phyloP scores from a whole-genome alignment of 2,113 vertebrate species.

The Onychostoma macrolepis region DNA sequence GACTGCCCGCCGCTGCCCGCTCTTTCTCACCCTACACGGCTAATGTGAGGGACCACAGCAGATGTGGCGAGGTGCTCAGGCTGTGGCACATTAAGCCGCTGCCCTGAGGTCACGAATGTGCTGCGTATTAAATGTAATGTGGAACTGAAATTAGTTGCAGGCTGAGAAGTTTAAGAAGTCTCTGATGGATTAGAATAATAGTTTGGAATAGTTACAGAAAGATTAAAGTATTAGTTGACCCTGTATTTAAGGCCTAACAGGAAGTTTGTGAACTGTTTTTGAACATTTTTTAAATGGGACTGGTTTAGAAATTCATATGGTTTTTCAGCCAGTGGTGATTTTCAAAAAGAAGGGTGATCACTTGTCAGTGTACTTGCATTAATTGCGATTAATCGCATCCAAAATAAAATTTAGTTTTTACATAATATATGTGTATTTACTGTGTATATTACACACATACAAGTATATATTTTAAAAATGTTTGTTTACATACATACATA shows the following conservation, averaged over 20 bases:
- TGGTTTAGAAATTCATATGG: background rate
- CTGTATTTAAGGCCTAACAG: conserved; percentile 33
- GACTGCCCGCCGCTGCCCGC: conserved; percentile 59
- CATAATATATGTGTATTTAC: no score
- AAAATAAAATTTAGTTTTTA: no score
- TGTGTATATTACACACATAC: no score
- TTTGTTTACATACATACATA: no score
- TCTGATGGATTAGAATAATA: conserved; percentile 71
- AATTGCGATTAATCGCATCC: no score
- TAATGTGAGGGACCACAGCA: conserved; percentile 71
- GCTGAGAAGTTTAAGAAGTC: conserved; percentile 61
- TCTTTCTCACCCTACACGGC: conserved; percentile 63
- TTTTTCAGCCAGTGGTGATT: background rate
- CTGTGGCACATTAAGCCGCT: conserved; percentile 62
- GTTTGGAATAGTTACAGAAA: conserved; percentile 58
- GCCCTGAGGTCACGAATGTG: conserved; percentile 63
- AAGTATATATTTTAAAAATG: no score
- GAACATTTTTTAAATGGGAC: background rate
- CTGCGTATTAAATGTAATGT: conserved; percentile 71
- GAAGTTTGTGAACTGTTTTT: background rate
- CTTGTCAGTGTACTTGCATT: no score
- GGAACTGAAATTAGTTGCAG: conserved; percentile 65
- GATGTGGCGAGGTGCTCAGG: conserved; percentile 64
- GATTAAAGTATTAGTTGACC: conserved; percentile 11
- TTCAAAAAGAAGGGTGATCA: background rate